These are phyloP conservation scores for Oreohelix idahoensis DNA, from an alignment of 1,140 invertebrate genomes.

Conservation along the genomic window DNA sequence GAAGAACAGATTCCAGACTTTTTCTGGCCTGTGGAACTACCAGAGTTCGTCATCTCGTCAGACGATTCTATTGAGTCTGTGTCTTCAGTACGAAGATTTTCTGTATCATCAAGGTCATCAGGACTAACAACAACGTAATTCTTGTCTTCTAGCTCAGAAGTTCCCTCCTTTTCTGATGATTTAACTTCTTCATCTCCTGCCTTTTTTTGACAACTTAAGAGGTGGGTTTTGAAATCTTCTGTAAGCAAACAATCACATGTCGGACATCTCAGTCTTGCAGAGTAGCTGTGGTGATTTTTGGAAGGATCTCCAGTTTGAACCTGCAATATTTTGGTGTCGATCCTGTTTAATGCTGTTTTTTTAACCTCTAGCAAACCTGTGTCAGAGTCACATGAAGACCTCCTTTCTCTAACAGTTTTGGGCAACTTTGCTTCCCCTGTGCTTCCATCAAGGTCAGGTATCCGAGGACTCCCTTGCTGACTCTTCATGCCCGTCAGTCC, in stretches of 20 bases:
- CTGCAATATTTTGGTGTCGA: not conserved
- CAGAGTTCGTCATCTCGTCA: slow-evolving; percentile 34
- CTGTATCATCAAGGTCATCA: slow-evolving; percentile 2
- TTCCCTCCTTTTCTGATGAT: not conserved
- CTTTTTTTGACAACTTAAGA: slow-evolving; percentile 33
- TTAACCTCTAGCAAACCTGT: not conserved
- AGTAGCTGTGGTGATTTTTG: slow-evolving; percentile 10
- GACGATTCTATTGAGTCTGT: slow-evolving; percentile 37
- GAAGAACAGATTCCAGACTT: slow-evolving; percentile 70
- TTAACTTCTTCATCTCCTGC: not conserved
- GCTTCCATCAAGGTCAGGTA: slow-evolving; percentile 36
- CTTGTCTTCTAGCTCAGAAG: not conserved
- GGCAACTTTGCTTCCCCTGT: slow-evolving; percentile 18
- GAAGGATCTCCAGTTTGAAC: not conserved
- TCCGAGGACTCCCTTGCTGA: slow-evolving; percentile 60
- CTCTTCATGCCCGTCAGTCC: slow-evolving; percentile 59
- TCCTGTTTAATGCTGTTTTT: not conserved
- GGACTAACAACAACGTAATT: not conserved
- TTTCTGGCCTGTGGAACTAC: slow-evolving; percentile 37
- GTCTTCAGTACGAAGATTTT: slow-evolving; percentile 32
- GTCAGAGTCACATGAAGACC: not conserved
- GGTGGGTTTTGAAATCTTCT: slow-evolving; percentile 42
- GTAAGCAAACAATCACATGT: slow-evolving; percentile 33
- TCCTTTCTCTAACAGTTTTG: slow-evolving; percentile 1
- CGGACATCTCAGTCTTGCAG: slow-evolving; percentile 19